Base-by-base conservation (phyloP, 1,140 invertebrate genomes). In the Bombus confusus region DNA sequence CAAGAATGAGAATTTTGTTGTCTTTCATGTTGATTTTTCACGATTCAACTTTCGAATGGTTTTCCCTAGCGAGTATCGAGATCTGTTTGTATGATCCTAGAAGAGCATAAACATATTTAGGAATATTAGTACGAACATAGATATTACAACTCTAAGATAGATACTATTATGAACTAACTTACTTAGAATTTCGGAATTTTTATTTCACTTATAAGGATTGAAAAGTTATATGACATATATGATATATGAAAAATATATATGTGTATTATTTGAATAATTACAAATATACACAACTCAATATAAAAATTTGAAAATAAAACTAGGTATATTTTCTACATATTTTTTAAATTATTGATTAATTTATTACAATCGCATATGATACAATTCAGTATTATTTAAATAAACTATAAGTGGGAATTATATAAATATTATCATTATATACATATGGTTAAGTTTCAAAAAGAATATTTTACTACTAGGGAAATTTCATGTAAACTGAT, bases 401-500 rank as follows among this genome's bases (percentile, higher is more conserved):
- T 25, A 37, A 68, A 34, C 34, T 34, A 68, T 34, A 18, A 34
- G 37, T 10, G 37, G 34, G 8, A 34, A 34, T 66, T 34, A 22
- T 28, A 62, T 18, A 18, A 52, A 52, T 52, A 59, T 59, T 28
- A 59, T 59, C 25, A 4, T 28, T 3, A 3, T 69, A 37, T 25
- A 25, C 22, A 25, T 25, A 25, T 39, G 34, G 9, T 37, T 69
- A 25, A 52, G 15, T 69, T 69, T 34, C 34, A 25, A 18, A 15
- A 41, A n/a, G 12, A 12, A 62, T n/a, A 10, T 52, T 52, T 13
- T 34, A 37, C 2, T 34, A 22, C 66, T 80, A 71, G 78, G 78
- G 66, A 52, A 69, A 52, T 80, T 80, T 52, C 39, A 81, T 57
- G 31, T 77, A 43, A 82, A 59, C 47, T 47, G 18, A 41, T 15